Base-by-base conservation (phyloP, 2,113 vertebrate genomes). In the Clinocottus analis region DNA sequence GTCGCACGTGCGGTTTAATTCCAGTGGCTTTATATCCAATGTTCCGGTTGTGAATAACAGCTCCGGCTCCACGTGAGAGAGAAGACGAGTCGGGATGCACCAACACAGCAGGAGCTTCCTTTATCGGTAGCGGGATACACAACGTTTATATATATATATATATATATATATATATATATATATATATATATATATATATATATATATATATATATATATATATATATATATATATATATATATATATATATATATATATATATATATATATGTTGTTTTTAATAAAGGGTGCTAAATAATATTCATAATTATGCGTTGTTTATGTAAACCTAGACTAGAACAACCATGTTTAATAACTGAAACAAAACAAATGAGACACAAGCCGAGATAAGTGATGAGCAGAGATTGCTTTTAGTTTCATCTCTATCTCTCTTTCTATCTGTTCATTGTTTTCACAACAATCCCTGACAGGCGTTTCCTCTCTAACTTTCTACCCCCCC, bases 371-470 rank as follows among this genome's bases (percentile, higher is more conserved):
- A 41, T 23, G 16, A 59, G 16, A 64, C n/a, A 49, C 16, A 49
- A 51, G 47, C 47, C 1, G 2, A 64, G 61, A 64, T 27, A 17
- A 12, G 27, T 21, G 31, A n/a, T 59, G 12, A 1, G 4, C 6
- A 55, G 7, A 23, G 21, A 14, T 9, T 33, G 51, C 59, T 64
- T 61, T 82, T 23, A 59, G 59, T 71, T 70, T 67, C 63, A 72
- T 73, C 9, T 65, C 73, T 58, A 78, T 90, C 69, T 80, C 16
- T 43, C 59, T 65, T n/a, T 64, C 39, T 82, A 79, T 88, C 88
- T 82, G 56, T 47, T 75, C 58, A 75, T 59, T 90, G 83, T 91
- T 89, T 87, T 71, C 72, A 77, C 82, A 82, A 72, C 85, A 80
- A 72, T 47, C 60, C 70, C 70, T 92, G 83, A 84, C 85, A 79